Evolutionary conservation across 2,113 vertebrate species (phyloP), one percentile per base, ranked within the genome.

Genomic region (Clinocottus analis): DNA sequence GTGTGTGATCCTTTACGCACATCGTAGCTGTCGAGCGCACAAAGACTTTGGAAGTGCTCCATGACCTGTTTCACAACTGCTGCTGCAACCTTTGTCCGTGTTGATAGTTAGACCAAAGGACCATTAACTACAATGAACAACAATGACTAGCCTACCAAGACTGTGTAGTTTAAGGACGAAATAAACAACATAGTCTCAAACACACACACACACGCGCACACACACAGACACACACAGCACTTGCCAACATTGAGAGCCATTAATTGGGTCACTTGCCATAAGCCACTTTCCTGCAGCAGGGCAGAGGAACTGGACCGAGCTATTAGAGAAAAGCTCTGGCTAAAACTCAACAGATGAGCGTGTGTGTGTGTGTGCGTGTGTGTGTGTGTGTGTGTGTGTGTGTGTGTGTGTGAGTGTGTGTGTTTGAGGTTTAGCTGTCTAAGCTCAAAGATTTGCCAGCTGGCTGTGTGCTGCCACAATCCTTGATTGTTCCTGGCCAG

Each of bases 401-500:
- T 53, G 51, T 85, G 55, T 56, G 61, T 55, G 37, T 39, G 11
- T 55, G 70, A 49, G 55, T 70, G 49, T 23, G 49, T 23, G 49
- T 12, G 49, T 53, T 13, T 55, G 70, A 49, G 55, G 41, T 86
- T 85, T 49, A 83, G 64, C 72, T 68, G 77, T 66, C 75, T 86
- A 83, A 76, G 62, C 77, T 67, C 58, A 31, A 77, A 80, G 83
- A 87, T 80, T 64, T 83, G 17, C 79, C 84, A 85, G 88, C 75
- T 80, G 86, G 74, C 72, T 41, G 39, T 66, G 51, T 51, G 85
- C 31, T 75, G 62, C 56, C 68, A 77, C 79, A 75, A 76, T 83
- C 81, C 79, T 85, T 80, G 74, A 82, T 85, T 90, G 78, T 85
- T 87, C 66, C 69, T 83, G 70, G 51, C 66, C 71, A 72, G 75